Conservation (phyloP, 2,113 vertebrate genomes). For the Muntiacus reevesi region DNA sequence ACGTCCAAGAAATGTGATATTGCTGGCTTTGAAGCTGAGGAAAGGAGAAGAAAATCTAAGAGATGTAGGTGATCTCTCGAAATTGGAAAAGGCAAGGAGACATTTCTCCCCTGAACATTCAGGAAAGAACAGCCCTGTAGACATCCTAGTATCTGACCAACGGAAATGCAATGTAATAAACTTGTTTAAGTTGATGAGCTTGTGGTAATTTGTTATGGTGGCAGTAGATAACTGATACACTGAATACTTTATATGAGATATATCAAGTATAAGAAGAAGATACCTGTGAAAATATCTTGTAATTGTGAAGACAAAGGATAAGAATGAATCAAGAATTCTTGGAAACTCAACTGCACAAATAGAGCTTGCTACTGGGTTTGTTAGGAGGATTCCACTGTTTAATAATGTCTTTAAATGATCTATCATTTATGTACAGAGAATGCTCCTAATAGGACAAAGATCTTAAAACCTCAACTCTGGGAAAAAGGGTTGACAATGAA, state of each 20-base stretch:
- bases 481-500: background rate
- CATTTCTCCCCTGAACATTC: background rate
- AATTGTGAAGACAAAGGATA: background rate
- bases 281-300: background rate
- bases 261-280: background rate
- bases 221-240: background rate
- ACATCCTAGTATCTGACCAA: background rate
- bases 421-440: background rate
- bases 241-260: background rate
- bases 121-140: background rate
- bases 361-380: background rate
- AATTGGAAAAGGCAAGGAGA: background rate
- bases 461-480: background rate
- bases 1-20: rapidly evolving
- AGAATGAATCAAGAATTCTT: background rate
- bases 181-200: background rate
- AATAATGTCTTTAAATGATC: background rate
- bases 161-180: background rate
- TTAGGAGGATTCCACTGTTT: background rate
- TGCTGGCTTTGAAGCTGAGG: background rate
- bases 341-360: background rate
- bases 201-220: background rate
- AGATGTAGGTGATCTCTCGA: rapidly evolving
- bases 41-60: background rate
- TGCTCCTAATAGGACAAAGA: background rate